Conservation (phyloP, 2,888 invertebrate species). For the Physocephala rufipes region DNA sequence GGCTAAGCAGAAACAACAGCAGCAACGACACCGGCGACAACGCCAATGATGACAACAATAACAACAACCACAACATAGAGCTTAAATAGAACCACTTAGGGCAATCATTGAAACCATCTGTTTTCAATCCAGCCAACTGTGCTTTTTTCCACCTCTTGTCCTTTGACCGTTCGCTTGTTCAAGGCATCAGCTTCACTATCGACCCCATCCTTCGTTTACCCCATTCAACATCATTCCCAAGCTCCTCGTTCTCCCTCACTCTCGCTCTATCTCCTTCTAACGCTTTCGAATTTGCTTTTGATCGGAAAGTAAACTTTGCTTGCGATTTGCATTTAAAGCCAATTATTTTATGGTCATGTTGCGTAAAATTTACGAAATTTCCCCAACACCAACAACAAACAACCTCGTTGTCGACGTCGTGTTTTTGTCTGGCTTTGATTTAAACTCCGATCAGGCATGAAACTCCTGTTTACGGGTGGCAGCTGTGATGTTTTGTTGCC, state of each 20-base stretch:
- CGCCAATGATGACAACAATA: not conserved
- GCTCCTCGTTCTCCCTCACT: not conserved
- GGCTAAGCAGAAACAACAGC: too few species aligned
- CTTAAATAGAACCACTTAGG: too few species aligned
- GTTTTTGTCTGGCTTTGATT: not conserved
- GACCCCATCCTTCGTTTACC: not conserved
- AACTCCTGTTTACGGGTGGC: too few species aligned
- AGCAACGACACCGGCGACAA: not conserved
- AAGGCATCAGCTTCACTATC: not conserved
- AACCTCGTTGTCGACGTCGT: slow-evolving; percentile 41
- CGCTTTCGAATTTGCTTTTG: not conserved
- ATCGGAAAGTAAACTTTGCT: not conserved
- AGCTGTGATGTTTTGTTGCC: too few species aligned
- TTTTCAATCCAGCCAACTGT: too few species aligned
- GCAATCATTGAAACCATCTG: too few species aligned
- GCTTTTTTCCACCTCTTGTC: not conserved
- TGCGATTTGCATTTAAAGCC: slow-evolving; percentile 48
- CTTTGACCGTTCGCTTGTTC: not conserved
- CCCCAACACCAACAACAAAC: too few species aligned
- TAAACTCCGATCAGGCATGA: not conserved
- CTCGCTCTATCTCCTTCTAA: not conserved
- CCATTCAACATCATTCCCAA: too few species aligned
- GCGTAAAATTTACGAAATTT: slow-evolving; percentile 46
- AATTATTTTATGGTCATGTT: slow-evolving; percentile 53
- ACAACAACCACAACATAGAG: too few species aligned